Conservation (phyloP, 2,113 vertebrate genomes). For the Sula dactylatra region DNA sequence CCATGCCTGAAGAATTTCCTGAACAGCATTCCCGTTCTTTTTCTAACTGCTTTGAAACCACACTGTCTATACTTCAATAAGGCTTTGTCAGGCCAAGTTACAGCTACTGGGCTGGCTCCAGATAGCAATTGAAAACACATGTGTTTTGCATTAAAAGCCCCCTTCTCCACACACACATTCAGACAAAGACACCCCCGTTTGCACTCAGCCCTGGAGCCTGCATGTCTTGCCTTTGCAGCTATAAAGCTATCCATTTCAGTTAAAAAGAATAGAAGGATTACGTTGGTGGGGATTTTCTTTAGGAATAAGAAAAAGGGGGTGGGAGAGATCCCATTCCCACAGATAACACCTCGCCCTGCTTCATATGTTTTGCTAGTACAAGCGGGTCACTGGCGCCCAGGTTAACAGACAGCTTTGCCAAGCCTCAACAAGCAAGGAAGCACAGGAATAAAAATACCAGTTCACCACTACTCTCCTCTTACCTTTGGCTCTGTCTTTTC, state of each 20-base stretch:
- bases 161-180: not conserved
- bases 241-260: not conserved
- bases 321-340: not conserved
- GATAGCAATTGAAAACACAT: conserved; percentile 84
- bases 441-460: not conserved
- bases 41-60: conserved; percentile 77
- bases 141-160: conserved; percentile 76
- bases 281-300: not conserved
- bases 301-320: not conserved
- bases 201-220: not conserved
- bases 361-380: not conserved
- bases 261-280: not conserved
- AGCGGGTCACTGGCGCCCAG: not conserved
- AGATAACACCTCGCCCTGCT: not conserved
- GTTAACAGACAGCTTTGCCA: not conserved
- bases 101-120: conserved; percentile 82
- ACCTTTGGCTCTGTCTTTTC: conserved; percentile 23
- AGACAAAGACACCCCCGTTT: not conserved
- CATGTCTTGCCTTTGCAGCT: not conserved
- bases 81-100: conserved; percentile 75
- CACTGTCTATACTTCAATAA: conserved; percentile 75
- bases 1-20: conserved; percentile 89
- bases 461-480: conserved; percentile 16
- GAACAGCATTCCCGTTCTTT: conserved; percentile 79
- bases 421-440: not conserved